Conservation (phyloP, 2,797 vertebrate species). For the Arrhamphus sclerolepis region DNA sequence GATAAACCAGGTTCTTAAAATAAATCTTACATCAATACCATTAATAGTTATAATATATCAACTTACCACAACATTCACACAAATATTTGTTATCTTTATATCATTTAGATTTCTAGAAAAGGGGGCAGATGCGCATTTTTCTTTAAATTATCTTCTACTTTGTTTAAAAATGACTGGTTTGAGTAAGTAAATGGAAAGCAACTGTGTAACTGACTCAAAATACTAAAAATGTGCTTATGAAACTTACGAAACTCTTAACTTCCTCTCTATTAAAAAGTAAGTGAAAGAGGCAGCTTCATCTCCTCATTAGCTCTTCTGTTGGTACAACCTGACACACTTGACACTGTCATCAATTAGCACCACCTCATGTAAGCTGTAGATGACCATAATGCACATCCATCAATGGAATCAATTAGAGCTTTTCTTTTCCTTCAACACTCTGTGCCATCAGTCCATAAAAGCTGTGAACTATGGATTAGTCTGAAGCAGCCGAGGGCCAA, state of each 20-base stretch:
- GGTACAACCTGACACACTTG: constrained; percentile 23
- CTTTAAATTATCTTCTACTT: too few species aligned
- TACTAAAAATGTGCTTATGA: too few species aligned
- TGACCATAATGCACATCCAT: constrained; percentile 47
- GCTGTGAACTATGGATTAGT: constrained; percentile 65
- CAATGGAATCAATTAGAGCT: constrained; percentile 65
- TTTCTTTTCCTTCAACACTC: constrained; percentile 41
- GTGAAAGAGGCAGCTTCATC: constrained; percentile 6
- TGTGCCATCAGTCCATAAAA: constrained; percentile 64
- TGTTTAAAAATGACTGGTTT: too few species aligned
- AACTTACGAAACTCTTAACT: constrained; percentile 3
- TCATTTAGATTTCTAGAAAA: too few species aligned
- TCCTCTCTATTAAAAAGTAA: neutral
- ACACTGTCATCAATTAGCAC: constrained; percentile 41
- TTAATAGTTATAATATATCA: too few species aligned
- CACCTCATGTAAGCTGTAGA: constrained; percentile 24
- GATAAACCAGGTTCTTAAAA: too few species aligned
- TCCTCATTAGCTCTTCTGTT: constrained; percentile 45
- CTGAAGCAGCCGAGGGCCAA: constrained; percentile 24
- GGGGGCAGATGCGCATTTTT: too few species aligned
- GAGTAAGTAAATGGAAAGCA: too few species aligned
- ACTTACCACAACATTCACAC: too few species aligned
- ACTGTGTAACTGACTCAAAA: too few species aligned
- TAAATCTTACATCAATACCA: too few species aligned
- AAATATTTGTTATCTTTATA: too few species aligned